Evolutionary conservation across 1,140 invertebrate genomes (phyloP).

Genomic region (Lamellibrachia luymesi): DNA sequence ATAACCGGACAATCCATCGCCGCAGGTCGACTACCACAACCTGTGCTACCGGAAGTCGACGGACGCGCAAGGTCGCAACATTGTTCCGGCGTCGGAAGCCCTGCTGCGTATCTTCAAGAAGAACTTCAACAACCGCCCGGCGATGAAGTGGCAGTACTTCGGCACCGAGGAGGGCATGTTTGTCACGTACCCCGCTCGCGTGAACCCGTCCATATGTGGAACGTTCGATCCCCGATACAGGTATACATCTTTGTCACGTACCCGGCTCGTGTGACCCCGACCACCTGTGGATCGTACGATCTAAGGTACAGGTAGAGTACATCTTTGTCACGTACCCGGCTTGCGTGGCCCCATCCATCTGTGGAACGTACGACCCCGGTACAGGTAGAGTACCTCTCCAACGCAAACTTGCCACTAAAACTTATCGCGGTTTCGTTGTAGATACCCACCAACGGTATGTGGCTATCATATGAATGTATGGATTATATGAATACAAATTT

Average conservation of each 20-base stretch:
- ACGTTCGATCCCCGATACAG: slow-evolving; percentile 27
- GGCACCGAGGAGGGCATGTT: slow-evolving; percentile 25
- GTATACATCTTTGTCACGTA: slow-evolving; percentile 14
- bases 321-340: slow-evolving; percentile 21
- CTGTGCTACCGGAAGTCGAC: not conserved
- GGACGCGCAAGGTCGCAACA: not conserved
- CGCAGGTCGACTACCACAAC: not conserved
- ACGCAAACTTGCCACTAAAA: not conserved
- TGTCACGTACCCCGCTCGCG: slow-evolving; percentile 18
- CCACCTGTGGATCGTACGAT: slow-evolving; percentile 23
- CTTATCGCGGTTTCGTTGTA: too few relatives aligned
- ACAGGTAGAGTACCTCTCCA: slow-evolving; percentile 3
- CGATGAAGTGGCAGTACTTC: slow-evolving; percentile 30
- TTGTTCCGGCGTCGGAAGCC: not conserved
- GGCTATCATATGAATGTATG: not conserved
- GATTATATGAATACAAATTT: not conserved
- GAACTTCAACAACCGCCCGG: slow-evolving; percentile 13
- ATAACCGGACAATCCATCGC: not conserved
- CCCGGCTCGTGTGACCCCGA: slow-evolving; percentile 4
- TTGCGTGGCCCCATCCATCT: not conserved
- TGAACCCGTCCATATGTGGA: slow-evolving; percentile 5
- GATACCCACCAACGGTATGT: not conserved
- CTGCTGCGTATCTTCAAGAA: slow-evolving; percentile 20
- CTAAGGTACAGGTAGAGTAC: slow-evolving; percentile 21
- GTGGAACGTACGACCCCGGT: slow-evolving; percentile 26